Evolutionary conservation across 92 coral and sea anemone genomes (phyloP).

Genomic region (Montipora capitata): DNA sequence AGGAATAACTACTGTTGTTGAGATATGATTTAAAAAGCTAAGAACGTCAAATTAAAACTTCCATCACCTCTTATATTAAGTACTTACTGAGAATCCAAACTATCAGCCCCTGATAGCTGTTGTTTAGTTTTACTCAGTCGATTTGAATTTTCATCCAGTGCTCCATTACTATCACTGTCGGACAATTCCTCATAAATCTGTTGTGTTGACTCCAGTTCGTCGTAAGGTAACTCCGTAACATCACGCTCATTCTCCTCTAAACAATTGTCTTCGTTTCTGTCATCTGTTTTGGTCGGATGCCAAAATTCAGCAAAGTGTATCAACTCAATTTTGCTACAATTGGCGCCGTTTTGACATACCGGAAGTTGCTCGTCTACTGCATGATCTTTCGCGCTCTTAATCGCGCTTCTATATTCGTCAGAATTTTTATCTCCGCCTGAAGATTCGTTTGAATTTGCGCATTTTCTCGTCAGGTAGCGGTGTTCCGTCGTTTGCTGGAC

Average conservation of each 20-base stretch:
- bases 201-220: slow-evolving; percentile 58
- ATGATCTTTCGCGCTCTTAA: slow-evolving; percentile 5
- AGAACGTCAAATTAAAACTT: neutral
- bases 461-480: slow-evolving; percentile 9
- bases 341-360: slow-evolving; percentile 69
- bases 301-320: slow-evolving; percentile 89
- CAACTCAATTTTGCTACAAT: slow-evolving; percentile 71
- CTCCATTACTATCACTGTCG: slow-evolving; percentile 38
- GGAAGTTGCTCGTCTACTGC: slow-evolving; percentile 58
- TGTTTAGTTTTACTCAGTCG: neutral
- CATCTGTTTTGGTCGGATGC: slow-evolving; percentile 70
- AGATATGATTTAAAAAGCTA: neutral
- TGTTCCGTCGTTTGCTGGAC: slow-evolving; percentile 30
- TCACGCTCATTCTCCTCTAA: slow-evolving; percentile 78
- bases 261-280: neutral
- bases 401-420: slow-evolving; percentile 41
- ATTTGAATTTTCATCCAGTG: slow-evolving; percentile 5
- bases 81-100: slow-evolving; percentile 47
- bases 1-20: neutral
- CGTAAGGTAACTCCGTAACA: slow-evolving; percentile 48
- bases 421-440: slow-evolving; percentile 30
- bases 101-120: neutral
- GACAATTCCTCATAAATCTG: slow-evolving; percentile 37
- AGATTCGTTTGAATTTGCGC: slow-evolving; percentile 47
- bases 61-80: neutral